These are phyloP conservation scores for Brachystomella parvula DNA, from an alignment of 1,140 invertebrate species.

Conservation along the genomic window DNA sequence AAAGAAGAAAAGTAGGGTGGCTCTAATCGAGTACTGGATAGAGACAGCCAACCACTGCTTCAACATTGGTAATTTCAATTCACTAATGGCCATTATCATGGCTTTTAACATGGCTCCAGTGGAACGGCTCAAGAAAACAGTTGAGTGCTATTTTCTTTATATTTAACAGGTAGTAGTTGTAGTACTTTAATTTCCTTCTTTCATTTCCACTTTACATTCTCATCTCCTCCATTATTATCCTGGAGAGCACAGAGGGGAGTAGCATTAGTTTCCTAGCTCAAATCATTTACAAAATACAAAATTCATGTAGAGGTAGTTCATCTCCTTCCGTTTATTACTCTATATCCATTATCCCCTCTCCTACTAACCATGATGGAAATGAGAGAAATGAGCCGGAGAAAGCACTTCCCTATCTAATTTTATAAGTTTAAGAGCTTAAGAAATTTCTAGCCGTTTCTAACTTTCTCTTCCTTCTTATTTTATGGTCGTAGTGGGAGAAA, in stretches of 20 bases:
- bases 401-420: neutral
- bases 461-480: neutral
- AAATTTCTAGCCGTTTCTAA: too few species aligned
- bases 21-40: conserved; percentile 90
- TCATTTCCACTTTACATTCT: neutral
- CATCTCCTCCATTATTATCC: neutral
- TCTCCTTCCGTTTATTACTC: too few species aligned
- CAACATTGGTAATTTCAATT: conserved; percentile 97
- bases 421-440: too few species aligned
- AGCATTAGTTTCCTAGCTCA: too few species aligned
- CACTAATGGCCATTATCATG: conserved; percentile 95
- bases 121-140: conserved; percentile 86
- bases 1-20: conserved; percentile 84
- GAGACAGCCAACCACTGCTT: conserved; percentile 92
- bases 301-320: too few species aligned
- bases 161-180: conserved; percentile 4
- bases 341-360: too few species aligned
- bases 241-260: neutral
- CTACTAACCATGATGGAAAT: too few species aligned
- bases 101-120: conserved; percentile 92
- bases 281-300: too few species aligned
- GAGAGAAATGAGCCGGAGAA: too few species aligned
- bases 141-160: conserved; percentile 46
- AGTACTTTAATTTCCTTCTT: neutral
- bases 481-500: conserved; percentile 67